Conservation (phyloP, 2,113 vertebrate species). For the Elanus axillaris region DNA sequence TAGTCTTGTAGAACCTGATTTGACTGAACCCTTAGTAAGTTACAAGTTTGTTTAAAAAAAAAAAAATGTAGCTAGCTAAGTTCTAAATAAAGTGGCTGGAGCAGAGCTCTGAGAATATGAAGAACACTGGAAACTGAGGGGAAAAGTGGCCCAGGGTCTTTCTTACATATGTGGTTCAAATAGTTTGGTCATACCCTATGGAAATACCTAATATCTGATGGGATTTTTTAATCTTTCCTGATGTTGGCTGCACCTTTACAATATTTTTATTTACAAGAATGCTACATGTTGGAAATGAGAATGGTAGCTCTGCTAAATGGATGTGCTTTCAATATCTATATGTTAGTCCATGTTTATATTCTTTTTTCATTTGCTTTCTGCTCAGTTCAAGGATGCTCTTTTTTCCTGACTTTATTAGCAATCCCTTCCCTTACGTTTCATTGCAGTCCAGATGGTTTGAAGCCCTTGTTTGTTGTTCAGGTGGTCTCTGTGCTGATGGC, state of each 20-base stretch:
- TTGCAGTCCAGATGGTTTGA: not conserved
- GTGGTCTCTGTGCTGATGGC: conserved; percentile 38
- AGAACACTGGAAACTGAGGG: not conserved
- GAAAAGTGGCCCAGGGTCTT: not conserved
- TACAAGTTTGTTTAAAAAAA: not conserved
- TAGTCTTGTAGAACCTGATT: not conserved
- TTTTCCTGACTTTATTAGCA: not conserved
- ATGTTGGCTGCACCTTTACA: not conserved
- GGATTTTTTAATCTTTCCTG: not conserved
- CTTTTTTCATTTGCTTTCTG: conserved; percentile 41
- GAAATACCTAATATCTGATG: not conserved
- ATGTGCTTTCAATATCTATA: not conserved
- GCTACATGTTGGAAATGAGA: not conserved
- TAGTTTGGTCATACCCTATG: not conserved
- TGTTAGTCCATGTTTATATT: not conserved
- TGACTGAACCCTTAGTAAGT: not conserved
- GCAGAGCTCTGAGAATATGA: not conserved
- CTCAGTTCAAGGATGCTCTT: not conserved
- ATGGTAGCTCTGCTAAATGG: not conserved
- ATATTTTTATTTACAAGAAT: not conserved
- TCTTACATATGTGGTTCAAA: not conserved
- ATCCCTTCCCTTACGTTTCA: not conserved
- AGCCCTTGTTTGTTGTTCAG: conserved; percentile 12
- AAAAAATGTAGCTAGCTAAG: not conserved
- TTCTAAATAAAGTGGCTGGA: not conserved